Evolutionary conservation across 1,140 invertebrate genomes (phyloP), one percentile per base, ranked within the genome.

Genomic region (Adoxophyes honmai): DNA sequence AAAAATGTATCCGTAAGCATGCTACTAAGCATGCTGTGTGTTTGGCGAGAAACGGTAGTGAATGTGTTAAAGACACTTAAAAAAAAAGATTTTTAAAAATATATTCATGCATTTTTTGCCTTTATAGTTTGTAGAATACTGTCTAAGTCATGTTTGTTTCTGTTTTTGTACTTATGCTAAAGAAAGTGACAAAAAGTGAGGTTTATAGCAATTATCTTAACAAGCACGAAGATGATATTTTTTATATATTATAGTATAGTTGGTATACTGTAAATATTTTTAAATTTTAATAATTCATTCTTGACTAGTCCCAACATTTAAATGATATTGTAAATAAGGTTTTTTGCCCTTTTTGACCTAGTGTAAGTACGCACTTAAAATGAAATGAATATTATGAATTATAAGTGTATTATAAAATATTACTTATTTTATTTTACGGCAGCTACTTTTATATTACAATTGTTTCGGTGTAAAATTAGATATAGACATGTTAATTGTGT

Each of bases 221-320:
- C 8, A n/a, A 35, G 53, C 28, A 55, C 54, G 60, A 59, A 52
- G 52, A 65, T 64, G 62, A 71, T 71, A 68, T 71, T 68, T 71
- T 68, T 71, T 63, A 57, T 61, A 10, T 62, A 44, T 34, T 61
- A 56, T 53, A 34, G 38, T 57, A 37, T 61, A 54, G 48, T 52
- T 62, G 55, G 55, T 61, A 57, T 66, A 60, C 61, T 66, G 61
- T 52, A 48, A 55, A 58, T 62, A 52, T 59, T 39, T 55, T 58
- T 42, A 34, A 60, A 61, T 58, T 13, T 48, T 28, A 48, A 64
- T 61, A 52, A 59, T 60, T 62, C 64, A 64, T 67, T 54, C 60
- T 70, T 52, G 53, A 42, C 68, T 70, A 66, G 57, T 70, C 64
- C 55, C 61, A 55, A 56, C 52, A 16, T 68, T 55, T 55, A 54